phyloP scores from a whole-genome alignment of 2,113 vertebrate genomes.

The Dissostichus mawsoni region DNA sequence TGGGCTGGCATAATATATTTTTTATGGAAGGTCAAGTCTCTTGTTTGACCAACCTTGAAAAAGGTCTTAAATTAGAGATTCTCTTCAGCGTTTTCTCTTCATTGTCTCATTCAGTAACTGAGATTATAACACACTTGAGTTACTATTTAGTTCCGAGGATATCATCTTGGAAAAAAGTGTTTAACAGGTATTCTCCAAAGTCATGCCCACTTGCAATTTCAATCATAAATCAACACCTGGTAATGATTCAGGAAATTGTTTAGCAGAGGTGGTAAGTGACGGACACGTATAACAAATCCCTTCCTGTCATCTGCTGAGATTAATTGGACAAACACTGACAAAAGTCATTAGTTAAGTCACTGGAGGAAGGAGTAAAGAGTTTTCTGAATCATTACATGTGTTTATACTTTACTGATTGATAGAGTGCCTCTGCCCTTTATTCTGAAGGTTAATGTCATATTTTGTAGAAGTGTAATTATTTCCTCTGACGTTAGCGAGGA shows the following conservation, averaged over 20 bases:
- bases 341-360: background rate
- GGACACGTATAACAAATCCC: background rate
- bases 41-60: background rate
- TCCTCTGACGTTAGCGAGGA: background rate
- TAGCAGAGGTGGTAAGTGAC: conserved; percentile 3
- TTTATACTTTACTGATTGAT: background rate
- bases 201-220: background rate
- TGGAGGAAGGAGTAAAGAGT: background rate
- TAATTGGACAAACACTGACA: background rate
- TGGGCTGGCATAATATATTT: background rate
- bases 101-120: background rate
- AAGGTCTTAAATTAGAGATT: background rate
- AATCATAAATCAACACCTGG: background rate
- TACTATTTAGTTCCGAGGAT: background rate
- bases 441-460: background rate
- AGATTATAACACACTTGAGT: background rate
- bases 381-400: background rate
- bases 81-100: background rate
- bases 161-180: background rate
- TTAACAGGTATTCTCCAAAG: background rate
- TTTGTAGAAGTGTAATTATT: background rate
- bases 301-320: background rate
- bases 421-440: background rate
- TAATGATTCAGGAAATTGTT: background rate
- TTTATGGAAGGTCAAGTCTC: background rate